These are phyloP conservation scores for Lasioglossum vierecki DNA, from an alignment of 2,888 invertebrate genomes.

Conservation along the genomic window DNA sequence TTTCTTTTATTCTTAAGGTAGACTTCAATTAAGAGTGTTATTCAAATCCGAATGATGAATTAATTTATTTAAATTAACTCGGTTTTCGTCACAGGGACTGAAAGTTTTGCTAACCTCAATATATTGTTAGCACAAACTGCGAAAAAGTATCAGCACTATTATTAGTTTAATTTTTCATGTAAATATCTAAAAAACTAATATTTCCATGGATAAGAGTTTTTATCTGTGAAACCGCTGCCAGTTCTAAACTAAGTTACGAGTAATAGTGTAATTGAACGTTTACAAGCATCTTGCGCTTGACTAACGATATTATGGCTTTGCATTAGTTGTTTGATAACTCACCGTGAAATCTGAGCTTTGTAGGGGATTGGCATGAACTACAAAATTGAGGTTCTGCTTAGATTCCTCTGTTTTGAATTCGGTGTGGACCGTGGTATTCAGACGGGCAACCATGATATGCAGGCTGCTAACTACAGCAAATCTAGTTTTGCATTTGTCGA, in stretches of 20 bases:
- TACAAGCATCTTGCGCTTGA: constrained; percentile 71
- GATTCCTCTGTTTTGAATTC: constrained; percentile 16
- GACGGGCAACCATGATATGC: not conserved
- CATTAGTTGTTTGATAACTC: constrained; percentile 73
- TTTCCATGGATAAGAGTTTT: constrained; percentile 50
- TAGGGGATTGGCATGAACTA: constrained; percentile 25
- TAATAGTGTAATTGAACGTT: constrained; percentile 69
- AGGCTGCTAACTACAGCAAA: not conserved
- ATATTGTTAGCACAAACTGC: not conserved
- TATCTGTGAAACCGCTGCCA: constrained; percentile 40
- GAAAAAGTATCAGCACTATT: not conserved
- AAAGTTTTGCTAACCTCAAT: not conserved
- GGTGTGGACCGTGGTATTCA: not conserved
- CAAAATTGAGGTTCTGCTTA: constrained; percentile 54
- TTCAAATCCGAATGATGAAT: too few relatives aligned
- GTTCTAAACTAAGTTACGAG: constrained; percentile 72
- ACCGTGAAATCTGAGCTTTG: constrained; percentile 41
- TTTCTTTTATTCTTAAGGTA: too few relatives aligned
- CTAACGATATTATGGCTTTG: constrained; percentile 70
- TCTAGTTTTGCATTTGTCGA: not conserved
- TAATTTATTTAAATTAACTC: too few relatives aligned
- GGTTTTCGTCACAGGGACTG: too few relatives aligned
- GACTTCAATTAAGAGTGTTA: too few relatives aligned
- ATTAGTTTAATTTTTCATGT: constrained; percentile 13
- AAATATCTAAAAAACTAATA: not conserved